These are phyloP conservation scores for Lynx canadensis DNA, from an alignment of 2,113 vertebrate species.

Conservation along the genomic window DNA sequence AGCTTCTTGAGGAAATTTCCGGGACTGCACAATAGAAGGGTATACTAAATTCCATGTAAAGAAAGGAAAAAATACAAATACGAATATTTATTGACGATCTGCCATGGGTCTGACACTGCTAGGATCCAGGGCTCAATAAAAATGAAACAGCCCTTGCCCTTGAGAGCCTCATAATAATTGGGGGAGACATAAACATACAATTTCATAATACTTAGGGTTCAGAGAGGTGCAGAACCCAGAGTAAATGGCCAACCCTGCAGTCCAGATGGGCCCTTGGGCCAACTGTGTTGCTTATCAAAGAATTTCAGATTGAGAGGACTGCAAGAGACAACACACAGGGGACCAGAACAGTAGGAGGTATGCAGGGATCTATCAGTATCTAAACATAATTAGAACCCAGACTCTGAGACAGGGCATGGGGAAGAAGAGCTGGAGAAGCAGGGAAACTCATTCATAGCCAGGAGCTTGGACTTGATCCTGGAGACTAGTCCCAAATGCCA, in stretches of 20 bases:
- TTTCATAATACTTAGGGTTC: not conserved
- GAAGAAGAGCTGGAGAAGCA: not conserved
- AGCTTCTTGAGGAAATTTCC: not conserved
- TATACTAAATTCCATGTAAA: not conserved
- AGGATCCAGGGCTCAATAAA: not conserved
- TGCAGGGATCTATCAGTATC: not conserved
- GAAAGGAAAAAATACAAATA: not conserved
- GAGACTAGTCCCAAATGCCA: no score
- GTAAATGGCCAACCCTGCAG: not conserved
- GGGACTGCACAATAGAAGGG: not conserved
- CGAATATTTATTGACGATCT: not conserved
- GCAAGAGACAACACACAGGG: not conserved
- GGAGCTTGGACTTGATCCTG: not conserved
- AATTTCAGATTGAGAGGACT: not conserved
- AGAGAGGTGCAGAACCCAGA: not conserved
- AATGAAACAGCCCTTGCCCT: not conserved
- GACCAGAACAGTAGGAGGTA: not conserved
- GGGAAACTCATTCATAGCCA: not conserved
- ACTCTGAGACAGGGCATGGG: not conserved
- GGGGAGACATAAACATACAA: not conserved
- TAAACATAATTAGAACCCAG: not conserved
- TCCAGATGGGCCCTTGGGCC: not conserved
- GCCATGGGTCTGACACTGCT: not conserved
- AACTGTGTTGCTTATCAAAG: not conserved
- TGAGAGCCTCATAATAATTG: not conserved